Base-by-base conservation (phyloP, 2,888 invertebrate genomes). In the Eudasyphora cyanicolor region DNA sequence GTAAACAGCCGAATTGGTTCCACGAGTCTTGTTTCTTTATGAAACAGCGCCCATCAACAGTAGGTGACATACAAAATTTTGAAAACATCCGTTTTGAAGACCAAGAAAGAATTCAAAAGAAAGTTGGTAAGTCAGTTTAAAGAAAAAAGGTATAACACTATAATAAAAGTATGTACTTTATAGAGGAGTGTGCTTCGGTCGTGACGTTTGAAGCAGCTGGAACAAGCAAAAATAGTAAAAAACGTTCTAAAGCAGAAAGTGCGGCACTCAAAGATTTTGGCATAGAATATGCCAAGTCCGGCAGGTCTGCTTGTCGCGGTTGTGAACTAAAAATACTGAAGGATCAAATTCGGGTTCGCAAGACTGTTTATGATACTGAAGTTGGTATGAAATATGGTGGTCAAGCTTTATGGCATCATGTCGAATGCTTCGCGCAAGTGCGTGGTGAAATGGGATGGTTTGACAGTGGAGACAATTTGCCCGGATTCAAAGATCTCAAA, bases 321-420 rank as follows among this genome's bases (percentile, higher is more conserved):
- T 99, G 98, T 92, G 96, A 97, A 85, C 95, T 95, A 80, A 97
- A 96, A 89, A 98, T 99, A 88, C 93, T 94, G 32, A 91, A 96
- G 94, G 94, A 93, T 90, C 94, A 94, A 88, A 92, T 98, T 2
- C 94, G 98, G 64, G 93, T 98, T 67, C 95, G 96, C 0, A 98
- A 97, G 91, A 96, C 96, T 86, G 97, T 97, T 86, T 98, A 93
- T 92, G 96, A 97, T 81, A 90, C 90, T n/a, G 96, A 97, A 87
- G 93, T 96, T 21, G 97, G 96, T 0, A 94, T 94, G 88, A 95
- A 95, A 90, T 97, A 95, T 91, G 98, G 98, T 0, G 98, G 97
- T 0, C 94, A 96, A 88, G 95, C 97, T 79, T 93, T 95, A 73
- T 99, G 98, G 98, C 95, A 98, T 91, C 99, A 99, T 92, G 91